phyloP scores from a whole-genome alignment of 2,113 vertebrate species.

The Chlorodrepanis virens region DNA sequence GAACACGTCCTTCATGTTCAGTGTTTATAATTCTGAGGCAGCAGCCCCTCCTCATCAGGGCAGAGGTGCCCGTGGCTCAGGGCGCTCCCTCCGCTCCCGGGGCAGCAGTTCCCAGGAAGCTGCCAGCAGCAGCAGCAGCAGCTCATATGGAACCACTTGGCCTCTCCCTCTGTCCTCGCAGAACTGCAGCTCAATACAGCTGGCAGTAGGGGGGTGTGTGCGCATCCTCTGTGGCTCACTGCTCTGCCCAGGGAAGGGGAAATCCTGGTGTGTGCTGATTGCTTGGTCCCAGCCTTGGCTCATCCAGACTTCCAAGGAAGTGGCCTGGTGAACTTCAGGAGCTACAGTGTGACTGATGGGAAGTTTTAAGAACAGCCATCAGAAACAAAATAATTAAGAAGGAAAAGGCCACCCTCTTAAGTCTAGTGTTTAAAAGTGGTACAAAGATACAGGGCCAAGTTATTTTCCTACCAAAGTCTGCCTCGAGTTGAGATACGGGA shows the following conservation, averaged over 20 bases:
- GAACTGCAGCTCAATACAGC: neutral
- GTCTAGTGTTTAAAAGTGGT: neutral
- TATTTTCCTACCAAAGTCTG: neutral
- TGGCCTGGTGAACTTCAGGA: neutral
- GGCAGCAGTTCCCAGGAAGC: rapidly evolving
- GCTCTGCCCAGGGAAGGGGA: neutral
- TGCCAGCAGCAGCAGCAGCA: neutral
- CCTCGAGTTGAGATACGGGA: neutral
- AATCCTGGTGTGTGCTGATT: rapidly evolving
- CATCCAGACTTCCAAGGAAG: neutral
- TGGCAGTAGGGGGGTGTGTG: rapidly evolving
- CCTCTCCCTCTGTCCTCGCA: neutral
- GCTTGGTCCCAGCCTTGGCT: no score
- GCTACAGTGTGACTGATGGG: neutral
- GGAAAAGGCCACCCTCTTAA: neutral
- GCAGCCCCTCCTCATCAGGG: neutral
- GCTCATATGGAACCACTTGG: rapidly evolving
- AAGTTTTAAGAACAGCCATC: neutral
- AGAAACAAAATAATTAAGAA: neutral
- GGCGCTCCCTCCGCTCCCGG: rapidly evolving
- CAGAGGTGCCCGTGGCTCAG: rapidly evolving
- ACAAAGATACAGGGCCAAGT: neutral
- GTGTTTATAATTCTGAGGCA: neutral
- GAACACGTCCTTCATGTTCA: neutral
- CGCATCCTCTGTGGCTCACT: neutral